phyloP scores from a whole-genome alignment of 1,140 invertebrate species.

The Agraylea sexmaculata region DNA sequence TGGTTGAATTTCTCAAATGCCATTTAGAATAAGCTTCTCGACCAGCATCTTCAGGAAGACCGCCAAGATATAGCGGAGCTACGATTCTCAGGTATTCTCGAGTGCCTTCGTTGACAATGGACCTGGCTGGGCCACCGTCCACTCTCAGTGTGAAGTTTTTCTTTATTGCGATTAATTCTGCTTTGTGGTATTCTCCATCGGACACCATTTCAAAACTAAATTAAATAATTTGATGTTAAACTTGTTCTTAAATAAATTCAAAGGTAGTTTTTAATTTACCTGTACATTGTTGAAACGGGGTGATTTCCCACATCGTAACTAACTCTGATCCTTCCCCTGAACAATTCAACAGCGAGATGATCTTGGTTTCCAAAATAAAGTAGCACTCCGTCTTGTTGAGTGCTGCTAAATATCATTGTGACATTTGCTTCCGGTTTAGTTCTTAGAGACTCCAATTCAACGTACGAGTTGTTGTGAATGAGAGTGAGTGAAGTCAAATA shows the following conservation, averaged over 20 bases:
- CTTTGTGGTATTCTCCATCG: constrained; percentile 77
- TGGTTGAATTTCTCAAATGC: constrained; percentile 86
- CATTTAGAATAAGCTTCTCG: constrained; percentile 77
- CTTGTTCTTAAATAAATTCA: background rate
- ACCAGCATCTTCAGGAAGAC: constrained; percentile 73
- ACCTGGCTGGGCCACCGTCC: constrained; percentile 72
- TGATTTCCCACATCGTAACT: constrained; percentile 97
- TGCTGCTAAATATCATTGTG: constrained; percentile 84
- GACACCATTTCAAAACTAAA: constrained; percentile 76
- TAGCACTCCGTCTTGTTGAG: constrained; percentile 80
- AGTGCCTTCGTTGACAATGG: constrained; percentile 88
- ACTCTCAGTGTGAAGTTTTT: constrained; percentile 92
- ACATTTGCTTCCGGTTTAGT: constrained; percentile 87
- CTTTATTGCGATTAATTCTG: constrained; percentile 79
- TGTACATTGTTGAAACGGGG: constrained; percentile 96
- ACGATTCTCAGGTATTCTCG: constrained; percentile 76
- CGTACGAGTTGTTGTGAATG: constrained; percentile 82
- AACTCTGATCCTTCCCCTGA: constrained; percentile 83
- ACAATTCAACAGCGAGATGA: constrained; percentile 90
- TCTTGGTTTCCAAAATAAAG: constrained; percentile 84
- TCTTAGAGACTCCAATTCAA: constrained; percentile 80
- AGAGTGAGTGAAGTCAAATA: constrained; percentile 90
- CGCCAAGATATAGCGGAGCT: constrained; percentile 86
- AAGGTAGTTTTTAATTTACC: constrained; percentile 37
- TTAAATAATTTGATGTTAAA: constrained; percentile 16